phyloP scores from a whole-genome alignment of 1,140 invertebrate genomes.

The Cyclina sinensis region DNA sequence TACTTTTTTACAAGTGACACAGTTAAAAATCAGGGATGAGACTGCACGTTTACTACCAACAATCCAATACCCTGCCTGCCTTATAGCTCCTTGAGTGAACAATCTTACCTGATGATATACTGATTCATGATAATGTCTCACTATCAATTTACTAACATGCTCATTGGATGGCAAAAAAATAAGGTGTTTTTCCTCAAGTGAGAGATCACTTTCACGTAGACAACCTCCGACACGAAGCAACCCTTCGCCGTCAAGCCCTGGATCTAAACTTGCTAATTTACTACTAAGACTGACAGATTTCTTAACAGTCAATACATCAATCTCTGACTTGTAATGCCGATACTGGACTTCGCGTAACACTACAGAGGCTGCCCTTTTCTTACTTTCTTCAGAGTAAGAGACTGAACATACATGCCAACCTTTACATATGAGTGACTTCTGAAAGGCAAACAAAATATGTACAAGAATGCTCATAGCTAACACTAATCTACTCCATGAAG shows the following conservation, averaged over 20 bases:
- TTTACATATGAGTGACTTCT: constrained; percentile 31
- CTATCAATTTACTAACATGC: constrained; percentile 66
- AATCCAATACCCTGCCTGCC: constrained; percentile 71
- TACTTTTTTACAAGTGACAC: constrained; percentile 22
- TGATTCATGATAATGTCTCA: constrained; percentile 62
- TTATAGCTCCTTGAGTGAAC: constrained; percentile 53
- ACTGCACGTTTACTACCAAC: constrained; percentile 56
- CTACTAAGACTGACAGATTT: background rate
- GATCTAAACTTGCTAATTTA: constrained; percentile 3
- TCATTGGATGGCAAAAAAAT: constrained; percentile 67
- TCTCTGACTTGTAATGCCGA: background rate
- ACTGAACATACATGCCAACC: constrained; percentile 63
- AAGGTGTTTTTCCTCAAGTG: constrained; percentile 66
- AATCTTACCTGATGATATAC: constrained; percentile 65
- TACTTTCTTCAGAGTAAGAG: background rate
- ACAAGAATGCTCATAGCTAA: constrained; percentile 45
- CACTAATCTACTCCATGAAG: constrained; percentile 59
- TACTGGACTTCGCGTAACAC: constrained; percentile 5
- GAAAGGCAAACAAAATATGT: constrained; percentile 41
- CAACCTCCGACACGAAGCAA: constrained; percentile 76
- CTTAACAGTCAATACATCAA: background rate
- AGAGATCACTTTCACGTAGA: constrained; percentile 23
- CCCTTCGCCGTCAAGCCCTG: constrained; percentile 70
- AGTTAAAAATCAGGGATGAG: constrained; percentile 52
- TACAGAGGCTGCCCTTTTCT: background rate